Evolutionary conservation across 2,113 vertebrate species (phyloP), one percentile per base, ranked within the genome.

Genomic region (Xyrauchen texanus): DNA sequence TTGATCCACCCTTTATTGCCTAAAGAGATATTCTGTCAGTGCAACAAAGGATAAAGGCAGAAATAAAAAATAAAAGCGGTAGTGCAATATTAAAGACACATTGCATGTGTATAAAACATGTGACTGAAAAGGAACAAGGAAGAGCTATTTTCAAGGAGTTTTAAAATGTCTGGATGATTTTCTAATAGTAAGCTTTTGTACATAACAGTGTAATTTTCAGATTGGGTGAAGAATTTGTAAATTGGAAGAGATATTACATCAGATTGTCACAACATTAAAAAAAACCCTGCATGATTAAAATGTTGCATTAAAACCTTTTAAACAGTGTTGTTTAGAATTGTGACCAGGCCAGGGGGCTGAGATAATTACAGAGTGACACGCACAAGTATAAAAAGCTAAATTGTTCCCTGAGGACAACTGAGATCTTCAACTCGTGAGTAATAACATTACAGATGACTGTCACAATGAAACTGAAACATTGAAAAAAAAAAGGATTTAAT

Each of bases 1-100:
- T n/a, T 15, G 51, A 76, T 53, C 49, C 74, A 62, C 57, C 71
- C 57, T 61, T 5, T 21, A 47, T 12, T 51, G 61, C 73, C 62
- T 65, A 53, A 53, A 65, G 61, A 15, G 16, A 61, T 73, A 44
- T 13, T 46, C 73, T 53, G 60, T 65, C 61, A 65, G 51, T 7
- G 11, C 7, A 13, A 8, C 3, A 11, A 70, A 47, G 10, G 49
- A 68, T 15, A 21, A 15, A 72, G 6, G 15, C 12, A 47, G 13
- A 49, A 5, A 42, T 2, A 8, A 13, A 69, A 12, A 42, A n/a
- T 13, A 10, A 70, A 44, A 76, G 64, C 52, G 57, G 11, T 21
- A 61, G 4, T 13, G 11, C 3, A 8, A 70, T 15, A 49, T 1
- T 6, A 49, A 62, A 63, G 7, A 16, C 11, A n/a, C 45, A 9